These are phyloP conservation scores for Limosa lapponica DNA, from an alignment of 2,797 vertebrate genomes.

Conservation along the genomic window DNA sequence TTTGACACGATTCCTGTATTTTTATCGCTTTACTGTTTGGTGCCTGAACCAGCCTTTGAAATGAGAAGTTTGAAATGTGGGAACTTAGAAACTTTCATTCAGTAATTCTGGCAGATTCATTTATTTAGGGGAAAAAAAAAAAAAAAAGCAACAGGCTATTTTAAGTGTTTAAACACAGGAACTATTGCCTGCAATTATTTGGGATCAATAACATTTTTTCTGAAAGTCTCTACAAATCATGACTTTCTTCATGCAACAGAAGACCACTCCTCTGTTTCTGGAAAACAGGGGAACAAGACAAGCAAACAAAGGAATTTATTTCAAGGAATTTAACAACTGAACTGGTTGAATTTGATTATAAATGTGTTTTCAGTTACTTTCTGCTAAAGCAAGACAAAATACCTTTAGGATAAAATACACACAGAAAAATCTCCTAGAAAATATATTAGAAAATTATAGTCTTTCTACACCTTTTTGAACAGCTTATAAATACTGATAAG, in stretches of 20 bases:
- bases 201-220: not conserved
- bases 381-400: not conserved
- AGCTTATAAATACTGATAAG: not conserved
- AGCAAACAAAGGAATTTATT: not conserved
- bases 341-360: not conserved
- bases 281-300: not conserved
- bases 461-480: not conserved
- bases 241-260: not conserved
- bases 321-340: not conserved
- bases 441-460: not conserved
- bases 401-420: not conserved
- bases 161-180: not conserved
- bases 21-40: not conserved
- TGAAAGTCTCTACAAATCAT: not conserved
- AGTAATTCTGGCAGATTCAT: not conserved
- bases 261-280: not conserved
- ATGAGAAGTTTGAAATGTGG: not conserved
- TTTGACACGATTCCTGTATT: not conserved
- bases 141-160: not conserved
- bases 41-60: not conserved
- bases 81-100: not conserved
- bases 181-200: not conserved
- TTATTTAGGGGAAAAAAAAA: not conserved
- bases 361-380: not conserved
- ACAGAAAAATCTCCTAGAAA: not conserved